These are phyloP conservation scores for Columba guinea DNA, from an alignment of 2,797 vertebrate genomes.

Conservation along the genomic window DNA sequence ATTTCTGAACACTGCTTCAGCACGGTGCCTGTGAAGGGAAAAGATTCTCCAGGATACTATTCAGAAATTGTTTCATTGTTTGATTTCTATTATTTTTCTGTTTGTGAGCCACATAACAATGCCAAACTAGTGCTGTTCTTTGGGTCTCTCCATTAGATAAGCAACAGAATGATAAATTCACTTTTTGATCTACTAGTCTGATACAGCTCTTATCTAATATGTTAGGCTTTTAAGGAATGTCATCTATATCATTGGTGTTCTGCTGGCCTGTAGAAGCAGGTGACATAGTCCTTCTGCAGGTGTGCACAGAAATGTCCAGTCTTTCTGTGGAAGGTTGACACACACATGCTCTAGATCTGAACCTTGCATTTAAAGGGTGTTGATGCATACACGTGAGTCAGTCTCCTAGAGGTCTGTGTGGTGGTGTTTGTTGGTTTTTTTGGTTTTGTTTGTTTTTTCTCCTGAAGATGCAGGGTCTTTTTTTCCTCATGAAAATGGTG, in stretches of 20 bases:
- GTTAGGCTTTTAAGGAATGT: background rate
- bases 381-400: background rate
- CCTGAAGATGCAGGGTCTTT: background rate
- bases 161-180: background rate
- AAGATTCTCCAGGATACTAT: background rate
- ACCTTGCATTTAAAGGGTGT: background rate
- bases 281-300: background rate
- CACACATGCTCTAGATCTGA: background rate
- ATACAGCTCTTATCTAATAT: background rate
- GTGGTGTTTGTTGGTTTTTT: no score
- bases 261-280: background rate
- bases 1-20: background rate
- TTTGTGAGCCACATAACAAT: background rate
- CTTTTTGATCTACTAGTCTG: background rate
- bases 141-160: background rate
- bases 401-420: background rate
- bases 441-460: background rate
- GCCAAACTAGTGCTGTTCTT: background rate
- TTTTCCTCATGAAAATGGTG: background rate
- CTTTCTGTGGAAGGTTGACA: background rate
- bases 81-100: background rate
- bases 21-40: background rate
- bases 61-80: background rate
- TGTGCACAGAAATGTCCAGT: background rate
- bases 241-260: accelerated